A percentile compares a stretch with the other conserved stretches of the same genome.
Evolutionary conservation across 2,113 vertebrate genomes (phyloP).

Genomic region (Cyprinodon variegatus): DNA sequence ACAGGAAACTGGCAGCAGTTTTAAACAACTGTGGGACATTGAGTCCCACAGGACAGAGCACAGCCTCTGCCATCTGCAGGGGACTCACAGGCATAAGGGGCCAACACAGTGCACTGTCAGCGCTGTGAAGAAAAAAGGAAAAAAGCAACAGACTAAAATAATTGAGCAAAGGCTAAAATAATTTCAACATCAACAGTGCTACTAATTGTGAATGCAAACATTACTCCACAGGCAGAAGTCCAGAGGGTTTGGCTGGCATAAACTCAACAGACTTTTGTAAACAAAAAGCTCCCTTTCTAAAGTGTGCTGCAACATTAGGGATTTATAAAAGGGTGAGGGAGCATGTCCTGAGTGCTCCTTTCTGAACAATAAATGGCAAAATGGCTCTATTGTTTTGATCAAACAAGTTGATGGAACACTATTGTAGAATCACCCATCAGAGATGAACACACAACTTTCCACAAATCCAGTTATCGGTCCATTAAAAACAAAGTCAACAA

Average conservation of each 20-base stretch:
- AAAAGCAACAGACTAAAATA: neutral
- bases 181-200: neutral
- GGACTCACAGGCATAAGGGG: conserved; percentile 38
- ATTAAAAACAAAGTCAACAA: conserved; percentile 19
- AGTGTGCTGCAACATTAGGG: neutral
- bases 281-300: neutral
- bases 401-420: conserved; percentile 2
- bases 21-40: conserved; percentile 52
- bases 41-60: conserved; percentile 42
- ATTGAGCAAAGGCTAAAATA: neutral
- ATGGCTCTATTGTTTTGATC: conserved; percentile 30
- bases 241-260: neutral
- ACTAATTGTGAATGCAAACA: neutral
- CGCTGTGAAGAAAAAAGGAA: neutral
- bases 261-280: neutral
- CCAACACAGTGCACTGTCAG: conserved; percentile 2
- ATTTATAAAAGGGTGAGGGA: neutral
- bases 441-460: conserved; percentile 10
- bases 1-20: conserved; percentile 60
- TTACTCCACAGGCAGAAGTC: neutral
- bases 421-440: conserved; percentile 24
- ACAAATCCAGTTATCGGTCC: conserved; percentile 28
- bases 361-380: conserved; percentile 38
- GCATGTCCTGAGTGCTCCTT: neutral
- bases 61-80: conserved; percentile 50